Evolutionary conservation across 92 coral and sea anemone genomes (phyloP).

Genomic region (Porites lobata): DNA sequence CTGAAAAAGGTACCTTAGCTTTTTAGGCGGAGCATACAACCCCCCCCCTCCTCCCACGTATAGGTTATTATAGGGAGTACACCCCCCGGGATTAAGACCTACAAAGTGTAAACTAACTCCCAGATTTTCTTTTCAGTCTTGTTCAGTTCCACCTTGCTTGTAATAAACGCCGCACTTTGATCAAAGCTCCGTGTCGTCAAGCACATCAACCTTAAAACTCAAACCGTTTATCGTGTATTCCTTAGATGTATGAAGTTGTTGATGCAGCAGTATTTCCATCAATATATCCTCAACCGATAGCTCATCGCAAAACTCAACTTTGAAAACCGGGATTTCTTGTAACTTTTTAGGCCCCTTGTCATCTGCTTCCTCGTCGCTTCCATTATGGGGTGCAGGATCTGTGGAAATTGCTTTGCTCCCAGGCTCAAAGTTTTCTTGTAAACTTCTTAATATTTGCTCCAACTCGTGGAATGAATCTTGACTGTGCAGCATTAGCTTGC

Average conservation of each 20-base stretch:
- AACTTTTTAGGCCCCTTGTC: background rate
- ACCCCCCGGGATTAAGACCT: too few relatives aligned
- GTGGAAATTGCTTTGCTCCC: background rate
- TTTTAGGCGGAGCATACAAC: background rate
- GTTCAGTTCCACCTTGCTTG: background rate
- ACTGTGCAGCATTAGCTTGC: slow-evolving; percentile 24
- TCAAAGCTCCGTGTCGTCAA: slow-evolving; percentile 43
- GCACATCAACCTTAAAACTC: slow-evolving; percentile 25
- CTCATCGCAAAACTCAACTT: background rate
- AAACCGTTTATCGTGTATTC: slow-evolving; percentile 25
- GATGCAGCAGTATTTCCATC: slow-evolving; percentile 38
- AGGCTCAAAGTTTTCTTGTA: slow-evolving; percentile 2
- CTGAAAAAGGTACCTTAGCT: too few relatives aligned
- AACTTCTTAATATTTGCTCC: slow-evolving; percentile 24
- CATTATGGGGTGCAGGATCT: background rate
- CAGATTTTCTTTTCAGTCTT: too few relatives aligned
- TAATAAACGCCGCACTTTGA: background rate
- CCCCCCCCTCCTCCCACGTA: background rate
- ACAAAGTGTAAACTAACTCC: too few relatives aligned
- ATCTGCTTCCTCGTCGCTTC: background rate
- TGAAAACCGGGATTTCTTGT: background rate
- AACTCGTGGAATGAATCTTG: slow-evolving; percentile 44
- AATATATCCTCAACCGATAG: background rate
- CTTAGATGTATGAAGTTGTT: slow-evolving; percentile 37
- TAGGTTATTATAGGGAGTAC: too few relatives aligned